These are phyloP conservation scores for Romanogobio albipinnatus DNA, from an alignment of 2,113 vertebrate genomes.

Conservation along the genomic window DNA sequence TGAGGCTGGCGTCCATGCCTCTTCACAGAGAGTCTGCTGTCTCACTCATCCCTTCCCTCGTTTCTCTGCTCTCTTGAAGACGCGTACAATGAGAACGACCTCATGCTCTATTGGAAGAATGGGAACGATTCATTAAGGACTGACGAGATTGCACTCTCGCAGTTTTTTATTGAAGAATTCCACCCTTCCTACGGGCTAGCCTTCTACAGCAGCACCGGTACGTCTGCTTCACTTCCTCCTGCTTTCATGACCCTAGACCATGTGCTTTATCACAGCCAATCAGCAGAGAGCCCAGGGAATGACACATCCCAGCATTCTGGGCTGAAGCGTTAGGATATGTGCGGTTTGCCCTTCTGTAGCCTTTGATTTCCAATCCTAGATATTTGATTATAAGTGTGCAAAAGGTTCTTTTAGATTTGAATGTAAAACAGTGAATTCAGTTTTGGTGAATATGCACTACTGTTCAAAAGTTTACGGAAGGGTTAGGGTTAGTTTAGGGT, in stretches of 20 bases:
- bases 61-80: slow-evolving; percentile 75
- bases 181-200: slow-evolving; percentile 89
- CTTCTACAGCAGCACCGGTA: slow-evolving; percentile 95
- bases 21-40: slow-evolving; percentile 56
- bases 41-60: not conserved
- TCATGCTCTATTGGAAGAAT: slow-evolving; percentile 92
- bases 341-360: not conserved
- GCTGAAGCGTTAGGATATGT: not conserved
- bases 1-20: slow-evolving; percentile 58
- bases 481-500: not conserved
- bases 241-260: slow-evolving; percentile 17
- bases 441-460: not conserved
- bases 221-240: slow-evolving; percentile 50
- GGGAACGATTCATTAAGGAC: slow-evolving; percentile 91
- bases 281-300: not conserved
- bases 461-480: not conserved
- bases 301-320: not conserved
- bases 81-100: slow-evolving; percentile 91
- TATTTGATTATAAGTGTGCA: not conserved
- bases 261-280: slow-evolving; percentile 40
- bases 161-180: slow-evolving; percentile 93
- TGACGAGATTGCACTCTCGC: slow-evolving; percentile 89
- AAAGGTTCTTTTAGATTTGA: not conserved
- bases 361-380: not conserved
- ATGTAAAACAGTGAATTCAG: not conserved